These are phyloP conservation scores for Halichondria panicea DNA, from an alignment of 37 sponge, comb jelly and placozoan genomes.

Conservation along the genomic window DNA sequence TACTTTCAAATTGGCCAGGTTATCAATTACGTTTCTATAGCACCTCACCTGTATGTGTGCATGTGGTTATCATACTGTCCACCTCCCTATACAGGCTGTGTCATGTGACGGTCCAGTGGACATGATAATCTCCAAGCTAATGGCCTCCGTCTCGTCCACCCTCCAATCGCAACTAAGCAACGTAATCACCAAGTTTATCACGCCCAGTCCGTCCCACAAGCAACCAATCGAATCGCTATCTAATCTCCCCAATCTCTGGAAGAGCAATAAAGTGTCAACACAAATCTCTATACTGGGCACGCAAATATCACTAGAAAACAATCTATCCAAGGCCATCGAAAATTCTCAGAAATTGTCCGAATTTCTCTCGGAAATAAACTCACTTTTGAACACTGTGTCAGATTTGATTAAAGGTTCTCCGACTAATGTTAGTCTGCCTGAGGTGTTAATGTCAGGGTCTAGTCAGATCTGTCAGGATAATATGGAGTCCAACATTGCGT, in stretches of 20 bases:
- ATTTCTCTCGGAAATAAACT: too few relatives aligned
- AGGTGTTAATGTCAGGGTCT: too few relatives aligned
- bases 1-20: background rate
- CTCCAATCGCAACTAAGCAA: conserved; percentile 41
- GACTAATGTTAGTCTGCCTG: too few relatives aligned
- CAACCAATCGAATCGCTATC: background rate
- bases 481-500: too few relatives aligned
- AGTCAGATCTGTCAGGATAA: too few relatives aligned
- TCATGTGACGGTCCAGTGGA: conserved; percentile 56
- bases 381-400: too few relatives aligned
- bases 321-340: conserved; percentile 14
- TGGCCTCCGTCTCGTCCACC: conserved; percentile 25
- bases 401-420: too few relatives aligned
- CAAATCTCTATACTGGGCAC: conserved; percentile 29
- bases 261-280: background rate
- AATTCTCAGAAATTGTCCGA: too few relatives aligned
- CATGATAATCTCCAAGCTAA: conserved; percentile 13
- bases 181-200: background rate
- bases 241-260: conserved; percentile 30
- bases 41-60: background rate
- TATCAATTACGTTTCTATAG: background rate
- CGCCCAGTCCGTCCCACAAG: background rate
- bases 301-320: conserved; percentile 6
- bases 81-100: conserved; percentile 27
- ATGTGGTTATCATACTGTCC: background rate